Conservation (phyloP, 2,113 vertebrate species). For the Lamprotornis superbus region DNA sequence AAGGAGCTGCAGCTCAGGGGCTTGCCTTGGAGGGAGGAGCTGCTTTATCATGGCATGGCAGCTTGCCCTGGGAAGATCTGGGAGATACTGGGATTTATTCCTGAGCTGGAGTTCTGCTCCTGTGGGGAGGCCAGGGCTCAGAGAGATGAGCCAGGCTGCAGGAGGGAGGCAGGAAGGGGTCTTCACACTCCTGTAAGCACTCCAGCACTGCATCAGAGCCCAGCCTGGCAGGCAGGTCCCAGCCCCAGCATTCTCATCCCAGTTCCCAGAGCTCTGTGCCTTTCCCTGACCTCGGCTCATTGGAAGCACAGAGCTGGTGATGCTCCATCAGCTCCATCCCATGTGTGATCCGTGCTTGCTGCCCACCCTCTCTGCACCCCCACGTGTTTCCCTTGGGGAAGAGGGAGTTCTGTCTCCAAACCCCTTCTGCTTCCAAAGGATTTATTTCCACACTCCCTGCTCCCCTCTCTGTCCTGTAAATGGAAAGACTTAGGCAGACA, state of each 20-base stretch:
- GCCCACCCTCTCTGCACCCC: neutral
- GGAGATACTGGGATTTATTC: neutral
- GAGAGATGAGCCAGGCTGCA: neutral
- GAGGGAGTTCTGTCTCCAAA: neutral
- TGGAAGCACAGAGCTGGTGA: accelerated
- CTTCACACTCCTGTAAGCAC: neutral
- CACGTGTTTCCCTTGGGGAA: neutral
- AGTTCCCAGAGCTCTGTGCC: neutral
- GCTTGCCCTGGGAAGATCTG: neutral
- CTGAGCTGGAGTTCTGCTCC: accelerated
- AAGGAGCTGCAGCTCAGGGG: neutral
- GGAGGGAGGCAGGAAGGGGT: neutral
- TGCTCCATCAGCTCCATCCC: neutral
- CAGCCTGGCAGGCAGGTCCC: neutral
- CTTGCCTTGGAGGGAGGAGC: neutral
- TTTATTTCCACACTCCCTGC: neutral
- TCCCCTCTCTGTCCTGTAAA: neutral
- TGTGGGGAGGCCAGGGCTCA: neutral
- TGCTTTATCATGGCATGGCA: neutral
- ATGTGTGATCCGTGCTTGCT: neutral
- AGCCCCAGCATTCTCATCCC: neutral
- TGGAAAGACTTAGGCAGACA: slow-evolving; percentile 25
- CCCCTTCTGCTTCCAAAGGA: neutral
- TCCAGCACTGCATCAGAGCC: accelerated
- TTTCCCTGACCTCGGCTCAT: neutral